These are phyloP conservation scores for Enhydra lutris DNA, from an alignment of 2,113 vertebrate genomes.

Conservation along the genomic window DNA sequence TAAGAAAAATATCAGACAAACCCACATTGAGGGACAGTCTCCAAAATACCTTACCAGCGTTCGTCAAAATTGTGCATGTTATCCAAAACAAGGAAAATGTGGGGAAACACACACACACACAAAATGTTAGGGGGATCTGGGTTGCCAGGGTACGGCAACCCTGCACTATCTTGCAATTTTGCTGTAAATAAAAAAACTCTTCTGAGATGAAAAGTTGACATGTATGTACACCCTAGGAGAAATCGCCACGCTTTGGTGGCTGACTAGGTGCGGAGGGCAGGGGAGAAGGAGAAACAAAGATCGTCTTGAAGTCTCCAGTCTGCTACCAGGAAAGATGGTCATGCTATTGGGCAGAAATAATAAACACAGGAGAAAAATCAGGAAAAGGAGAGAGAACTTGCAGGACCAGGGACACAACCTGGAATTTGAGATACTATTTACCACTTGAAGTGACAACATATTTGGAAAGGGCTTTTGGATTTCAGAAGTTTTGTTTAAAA, in stretches of 20 bases:
- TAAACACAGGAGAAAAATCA: neutral
- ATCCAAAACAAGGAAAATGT: neutral
- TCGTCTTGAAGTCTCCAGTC: neutral
- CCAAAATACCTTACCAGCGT: neutral
- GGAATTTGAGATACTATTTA: neutral
- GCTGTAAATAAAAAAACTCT: neutral
- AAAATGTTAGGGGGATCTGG: neutral
- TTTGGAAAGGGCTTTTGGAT: neutral
- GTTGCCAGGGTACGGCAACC: neutral
- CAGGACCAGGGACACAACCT: neutral
- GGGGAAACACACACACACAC: neutral
- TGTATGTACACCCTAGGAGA: neutral
- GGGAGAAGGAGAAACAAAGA: neutral
- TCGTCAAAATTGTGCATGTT: neutral
- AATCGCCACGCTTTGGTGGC: neutral
- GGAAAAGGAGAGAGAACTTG: neutral
- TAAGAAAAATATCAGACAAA: neutral
- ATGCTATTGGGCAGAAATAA: neutral
- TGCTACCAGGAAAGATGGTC: neutral
- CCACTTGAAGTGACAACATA: neutral
- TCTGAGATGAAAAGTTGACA: neutral
- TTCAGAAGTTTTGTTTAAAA: slow-evolving; percentile 1
- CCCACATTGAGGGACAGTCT: neutral
- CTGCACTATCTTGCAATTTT: neutral
- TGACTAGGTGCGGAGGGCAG: neutral